phyloP scores from a whole-genome alignment of 2,888 invertebrate species.

The Terebella lapidaria region DNA sequence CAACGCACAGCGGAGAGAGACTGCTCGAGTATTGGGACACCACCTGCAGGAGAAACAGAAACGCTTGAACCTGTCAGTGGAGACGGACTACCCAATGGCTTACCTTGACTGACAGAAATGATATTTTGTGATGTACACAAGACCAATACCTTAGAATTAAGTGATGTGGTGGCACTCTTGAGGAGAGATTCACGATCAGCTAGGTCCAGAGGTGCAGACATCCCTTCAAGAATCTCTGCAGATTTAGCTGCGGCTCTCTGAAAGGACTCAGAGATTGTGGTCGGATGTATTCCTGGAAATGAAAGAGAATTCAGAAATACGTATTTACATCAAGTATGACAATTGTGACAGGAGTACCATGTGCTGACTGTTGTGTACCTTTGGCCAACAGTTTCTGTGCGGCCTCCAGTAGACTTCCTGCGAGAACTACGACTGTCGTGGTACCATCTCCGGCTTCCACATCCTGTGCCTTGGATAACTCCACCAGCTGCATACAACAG shows the following conservation, averaged over 20 bases:
- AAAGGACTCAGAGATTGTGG: slow-evolving; percentile 94
- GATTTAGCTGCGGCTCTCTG: slow-evolving; percentile 73
- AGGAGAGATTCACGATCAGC: slow-evolving; percentile 79
- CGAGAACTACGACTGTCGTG: slow-evolving; percentile 95
- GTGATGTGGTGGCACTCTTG: slow-evolving; percentile 93
- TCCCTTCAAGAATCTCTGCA: slow-evolving; percentile 69
- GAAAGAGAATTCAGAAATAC: slow-evolving; percentile 5
- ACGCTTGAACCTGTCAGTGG: neutral
- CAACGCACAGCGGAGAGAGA: slow-evolving; percentile 93
- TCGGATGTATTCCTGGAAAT: slow-evolving; percentile 90
- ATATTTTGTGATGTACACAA: neutral
- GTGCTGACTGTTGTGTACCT: slow-evolving; percentile 48
- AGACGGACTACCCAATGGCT: too few species aligned
- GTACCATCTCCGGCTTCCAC: slow-evolving; percentile 99
- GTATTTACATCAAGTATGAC: neutral
- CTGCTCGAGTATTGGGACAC: slow-evolving; percentile 96
- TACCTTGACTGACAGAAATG: neutral
- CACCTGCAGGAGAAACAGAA: slow-evolving; percentile 59
- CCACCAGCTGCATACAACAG: slow-evolving; percentile 88
- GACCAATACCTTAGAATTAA: slow-evolving; percentile 79
- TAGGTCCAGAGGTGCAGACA: slow-evolving; percentile 79
- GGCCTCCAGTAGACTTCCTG: slow-evolving; percentile 91
- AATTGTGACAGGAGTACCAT: neutral
- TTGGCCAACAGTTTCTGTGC: slow-evolving; percentile 84
- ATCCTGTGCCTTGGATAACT: slow-evolving; percentile 96